Conservation (phyloP, 1,140 invertebrate species). For the Mercenaria mercenaria region DNA sequence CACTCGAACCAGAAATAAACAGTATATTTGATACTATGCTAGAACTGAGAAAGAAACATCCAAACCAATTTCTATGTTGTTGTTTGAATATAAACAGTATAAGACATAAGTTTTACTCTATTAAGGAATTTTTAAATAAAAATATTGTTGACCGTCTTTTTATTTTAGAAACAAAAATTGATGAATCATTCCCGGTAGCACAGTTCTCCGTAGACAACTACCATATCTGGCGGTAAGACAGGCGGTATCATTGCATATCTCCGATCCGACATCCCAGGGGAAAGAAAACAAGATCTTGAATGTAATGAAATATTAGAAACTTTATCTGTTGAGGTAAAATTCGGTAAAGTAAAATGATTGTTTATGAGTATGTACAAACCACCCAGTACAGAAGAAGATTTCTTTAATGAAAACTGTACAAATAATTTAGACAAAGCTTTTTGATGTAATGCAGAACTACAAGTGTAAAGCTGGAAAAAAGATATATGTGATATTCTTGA, state of each 20-base stretch:
- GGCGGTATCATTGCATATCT: not conserved
- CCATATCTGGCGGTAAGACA: not conserved
- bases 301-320: not conserved
- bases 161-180: conserved; percentile 61
- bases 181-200: not conserved
- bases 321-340: not conserved
- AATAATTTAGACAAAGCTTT: not conserved
- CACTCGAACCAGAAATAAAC: no score
- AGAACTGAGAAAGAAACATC: conserved; percentile 32
- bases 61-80: conserved; percentile 37
- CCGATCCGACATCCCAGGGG: no score
- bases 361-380: not conserved
- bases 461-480: no score
- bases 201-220: conserved; percentile 2
- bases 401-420: not conserved
- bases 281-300: no score
- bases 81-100: conserved; percentile 65
- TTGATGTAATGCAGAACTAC: not conserved
- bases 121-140: conserved; percentile 17
- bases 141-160: conserved; percentile 46
- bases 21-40: no score
- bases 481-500: no score
- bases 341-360: not conserved
- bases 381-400: not conserved
- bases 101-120: conserved; percentile 48